Base-by-base conservation (phyloP, 2,888 invertebrate genomes). In the Galeruca laticollis region DNA sequence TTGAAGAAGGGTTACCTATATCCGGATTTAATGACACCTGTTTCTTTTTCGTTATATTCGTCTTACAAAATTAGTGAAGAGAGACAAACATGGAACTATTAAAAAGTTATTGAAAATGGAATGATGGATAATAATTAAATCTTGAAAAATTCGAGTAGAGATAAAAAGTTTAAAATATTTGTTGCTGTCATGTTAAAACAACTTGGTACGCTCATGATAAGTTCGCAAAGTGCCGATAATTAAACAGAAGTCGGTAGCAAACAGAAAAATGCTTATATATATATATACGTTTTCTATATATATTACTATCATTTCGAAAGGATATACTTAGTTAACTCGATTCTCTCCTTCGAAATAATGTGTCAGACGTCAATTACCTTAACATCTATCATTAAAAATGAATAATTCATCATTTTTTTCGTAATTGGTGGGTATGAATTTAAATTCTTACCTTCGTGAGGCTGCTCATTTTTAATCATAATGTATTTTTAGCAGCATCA, bases 311-410 rank as follows among this genome's bases (percentile, higher is more conserved):
- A 66, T 66, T 66, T 51, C 13, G 59, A 60, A 21, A 66, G 66
- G 66, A 59, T 66, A 66, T 66, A 66, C 66, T 59, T 66, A 66
- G 66, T 66, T 66, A 66, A 60, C 66, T 66, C 21, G 59, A 47
- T 9, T 60, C 51, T 66, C 56, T 60, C 49, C 59, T 60, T 66
- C 37, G 35, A 60, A 66, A 57, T 66, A 66, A 66, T 66, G 60
- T 66, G 59, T 66, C 66, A 66, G 59, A 37, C 66, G 66, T 66
- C 66, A 66, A 66, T 69, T 64, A 64, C 37, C 37, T 69, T 52
- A 60, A 69, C 52, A 59, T 64, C 60, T 69, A 69, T 64, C 69
- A 69, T 69, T 63, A 69, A 60, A 69, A 69, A 69, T 69, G 69
- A 69, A 69, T 69, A 62, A 64, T 69, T 69, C 69, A 69, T 59